Conservation (phyloP, 2,113 vertebrate genomes). For the Eurystomus gularis region DNA sequence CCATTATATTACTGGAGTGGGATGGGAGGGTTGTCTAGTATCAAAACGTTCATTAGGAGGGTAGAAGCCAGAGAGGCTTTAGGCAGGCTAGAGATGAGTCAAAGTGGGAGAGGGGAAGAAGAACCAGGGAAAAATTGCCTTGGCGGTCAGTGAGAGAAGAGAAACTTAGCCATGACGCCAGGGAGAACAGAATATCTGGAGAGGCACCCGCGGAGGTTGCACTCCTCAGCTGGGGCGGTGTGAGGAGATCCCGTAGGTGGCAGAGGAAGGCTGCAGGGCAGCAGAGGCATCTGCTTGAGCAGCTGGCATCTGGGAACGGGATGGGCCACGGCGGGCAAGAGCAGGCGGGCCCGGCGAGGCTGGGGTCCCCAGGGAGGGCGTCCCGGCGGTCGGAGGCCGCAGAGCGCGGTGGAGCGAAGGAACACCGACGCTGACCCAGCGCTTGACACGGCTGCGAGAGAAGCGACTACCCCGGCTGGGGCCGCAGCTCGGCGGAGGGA, state of each 20-base stretch:
- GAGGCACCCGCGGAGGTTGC: rapidly evolving
- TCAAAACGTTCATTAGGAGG: not conserved
- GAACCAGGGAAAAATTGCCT: not conserved
- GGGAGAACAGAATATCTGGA: not conserved
- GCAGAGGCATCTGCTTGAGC: not conserved
- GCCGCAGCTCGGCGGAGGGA: not conserved
- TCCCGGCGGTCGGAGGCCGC: not conserved
- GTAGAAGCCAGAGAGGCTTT: not conserved
- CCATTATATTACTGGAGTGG: not conserved
- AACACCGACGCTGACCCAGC: not conserved
- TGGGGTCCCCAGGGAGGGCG: rapidly evolving
- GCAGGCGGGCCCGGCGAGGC: rapidly evolving
- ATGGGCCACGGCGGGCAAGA: rapidly evolving
- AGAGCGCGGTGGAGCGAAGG: rapidly evolving
- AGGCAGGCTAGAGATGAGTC: not conserved
- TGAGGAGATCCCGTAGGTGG: rapidly evolving
- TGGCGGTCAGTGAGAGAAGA: not conserved
- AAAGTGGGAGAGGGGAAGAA: rapidly evolving
- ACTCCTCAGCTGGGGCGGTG: rapidly evolving
- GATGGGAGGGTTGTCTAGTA: not conserved
- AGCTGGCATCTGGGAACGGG: not conserved
- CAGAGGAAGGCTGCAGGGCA: not conserved
- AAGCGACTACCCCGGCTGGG: not conserved
- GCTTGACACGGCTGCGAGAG: too few species aligned
- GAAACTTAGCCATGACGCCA: not conserved